phyloP scores from a whole-genome alignment of 1,140 invertebrate genomes.

The Eupeodes corollae region DNA sequence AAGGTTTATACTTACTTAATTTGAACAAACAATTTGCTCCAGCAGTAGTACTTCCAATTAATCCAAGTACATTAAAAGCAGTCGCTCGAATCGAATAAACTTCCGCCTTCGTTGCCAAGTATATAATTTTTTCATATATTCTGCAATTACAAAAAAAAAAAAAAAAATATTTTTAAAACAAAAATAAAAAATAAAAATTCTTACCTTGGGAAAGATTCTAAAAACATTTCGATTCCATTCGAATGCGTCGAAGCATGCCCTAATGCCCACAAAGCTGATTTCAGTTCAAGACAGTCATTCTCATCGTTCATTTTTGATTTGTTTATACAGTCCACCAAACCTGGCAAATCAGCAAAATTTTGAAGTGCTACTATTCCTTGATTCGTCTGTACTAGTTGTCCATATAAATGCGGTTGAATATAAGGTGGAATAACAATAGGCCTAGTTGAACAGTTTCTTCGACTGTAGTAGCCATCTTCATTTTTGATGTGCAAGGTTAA shows the following conservation, averaged over 20 bases:
- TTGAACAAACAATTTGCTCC: slow-evolving; percentile 65
- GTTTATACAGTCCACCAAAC: slow-evolving; percentile 38
- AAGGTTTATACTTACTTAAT: slow-evolving; percentile 42
- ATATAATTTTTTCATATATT: slow-evolving; percentile 31
- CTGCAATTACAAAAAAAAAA: slow-evolving; percentile 10
- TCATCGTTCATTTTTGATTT: slow-evolving; percentile 46
- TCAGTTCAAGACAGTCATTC: slow-evolving; percentile 60
- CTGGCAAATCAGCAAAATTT: slow-evolving; percentile 37
- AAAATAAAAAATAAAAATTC: neutral
- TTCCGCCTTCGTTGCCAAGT: slow-evolving; percentile 61
- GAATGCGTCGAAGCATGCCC: slow-evolving; percentile 69
- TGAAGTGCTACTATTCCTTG: slow-evolving; percentile 57
- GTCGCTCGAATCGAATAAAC: slow-evolving; percentile 82
- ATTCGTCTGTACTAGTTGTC: slow-evolving; percentile 69
- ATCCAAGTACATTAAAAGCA: slow-evolving; percentile 74
- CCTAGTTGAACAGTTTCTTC: slow-evolving; percentile 40
- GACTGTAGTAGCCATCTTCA: slow-evolving; percentile 66
- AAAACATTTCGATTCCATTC: slow-evolving; percentile 60
- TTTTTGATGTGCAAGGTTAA: slow-evolving; percentile 72
- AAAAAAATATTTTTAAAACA: neutral
- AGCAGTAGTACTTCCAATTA: slow-evolving; percentile 68
- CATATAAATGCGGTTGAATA: slow-evolving; percentile 78
- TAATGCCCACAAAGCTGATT: slow-evolving; percentile 81
- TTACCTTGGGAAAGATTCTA: slow-evolving; percentile 37
- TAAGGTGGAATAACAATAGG: slow-evolving; percentile 36